These are phyloP conservation scores for Oedothorax gibbosus DNA, from an alignment of 1,140 invertebrate species.

Conservation along the genomic window DNA sequence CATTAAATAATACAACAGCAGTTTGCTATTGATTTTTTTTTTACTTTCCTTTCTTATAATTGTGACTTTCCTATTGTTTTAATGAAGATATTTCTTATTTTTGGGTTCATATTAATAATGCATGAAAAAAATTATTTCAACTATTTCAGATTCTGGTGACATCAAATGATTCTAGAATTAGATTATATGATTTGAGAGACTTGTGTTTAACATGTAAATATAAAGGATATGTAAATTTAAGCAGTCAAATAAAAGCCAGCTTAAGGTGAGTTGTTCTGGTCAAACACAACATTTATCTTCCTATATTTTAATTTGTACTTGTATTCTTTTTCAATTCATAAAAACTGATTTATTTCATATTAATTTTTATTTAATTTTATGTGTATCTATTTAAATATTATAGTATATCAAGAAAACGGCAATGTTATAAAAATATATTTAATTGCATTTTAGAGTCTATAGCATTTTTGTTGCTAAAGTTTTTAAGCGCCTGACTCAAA, in stretches of 20 bases:
- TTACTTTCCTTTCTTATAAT: too few species aligned
- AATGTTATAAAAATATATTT: too few species aligned
- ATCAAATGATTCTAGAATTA: slow-evolving; percentile 96
- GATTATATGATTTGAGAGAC: slow-evolving; percentile 96
- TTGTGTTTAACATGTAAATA: slow-evolving; percentile 97
- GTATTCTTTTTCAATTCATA: too few species aligned
- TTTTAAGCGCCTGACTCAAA: too few species aligned
- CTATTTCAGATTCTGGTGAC: slow-evolving; percentile 86
- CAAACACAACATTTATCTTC: background rate
- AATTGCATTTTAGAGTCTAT: too few species aligned
- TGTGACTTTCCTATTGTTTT: background rate
- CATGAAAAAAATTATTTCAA: background rate
- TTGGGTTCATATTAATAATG: background rate
- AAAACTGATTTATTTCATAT: too few species aligned
- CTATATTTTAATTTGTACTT: background rate
- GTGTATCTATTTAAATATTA: too few species aligned
- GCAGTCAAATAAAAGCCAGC: slow-evolving; percentile 97
- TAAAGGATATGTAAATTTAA: slow-evolving; percentile 92
- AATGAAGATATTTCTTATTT: background rate
- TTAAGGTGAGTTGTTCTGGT: slow-evolving; percentile 74
- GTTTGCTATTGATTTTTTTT: too few species aligned
- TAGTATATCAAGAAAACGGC: too few species aligned
- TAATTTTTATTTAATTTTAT: too few species aligned
- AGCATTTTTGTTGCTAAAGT: too few species aligned
- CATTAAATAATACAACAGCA: too few species aligned